Base-by-base conservation (phyloP, 1,140 invertebrate species). In the Meteorus sp. region DNA sequence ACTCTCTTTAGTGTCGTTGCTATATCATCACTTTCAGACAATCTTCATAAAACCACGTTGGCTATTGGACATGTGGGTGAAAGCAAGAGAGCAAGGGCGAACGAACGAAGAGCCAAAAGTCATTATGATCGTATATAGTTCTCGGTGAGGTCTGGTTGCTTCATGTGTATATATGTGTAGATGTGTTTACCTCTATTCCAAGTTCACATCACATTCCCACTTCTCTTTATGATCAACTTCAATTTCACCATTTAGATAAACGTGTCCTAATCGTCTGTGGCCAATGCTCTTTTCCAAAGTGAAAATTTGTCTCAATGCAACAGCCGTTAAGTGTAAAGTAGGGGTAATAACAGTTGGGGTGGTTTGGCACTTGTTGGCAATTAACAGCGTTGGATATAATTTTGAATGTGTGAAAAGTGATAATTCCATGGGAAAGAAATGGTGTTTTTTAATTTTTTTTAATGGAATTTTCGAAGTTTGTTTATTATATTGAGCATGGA, bases 241-340 rank as follows among this genome's bases (percentile, higher is more conserved):
- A 59, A 47, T 56, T 63, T 59, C 29, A 13, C 45, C 48, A 55
- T 56, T 56, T 45, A 56, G 61, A 56, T 59, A 59, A 63, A 63
- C 43, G 8, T 48, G 9, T 15, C 9, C 43, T 35, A 37, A 5
- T 2, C 51, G 2, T 33, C n/a, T 33, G 27, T 33, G n/a, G n/a
- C 27, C 27, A 39, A 39, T 39, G 19, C 23, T 33, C 15, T 35
- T 52, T 23, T 45, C 15, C 4, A 23, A 37, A 52, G 50, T 37
- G 50, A 52, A 52, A 52, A 52, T 22, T 37, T 13, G 29, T 11
- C 1, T n/a, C 19, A 3, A 17, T 5, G 17, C 50, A 50, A 11
- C 19, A 39, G 20, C n/a, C n/a, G n/a, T n/a, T n/a, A n/a, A n/a
- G 15, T 23, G 22, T 7, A 7, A 22, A 19, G 19, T 17, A 44